Evolutionary conservation across 1,140 invertebrate genomes (phyloP), one percentile per base, ranked within the genome.

Genomic region (Zaprionus taronus): DNA sequence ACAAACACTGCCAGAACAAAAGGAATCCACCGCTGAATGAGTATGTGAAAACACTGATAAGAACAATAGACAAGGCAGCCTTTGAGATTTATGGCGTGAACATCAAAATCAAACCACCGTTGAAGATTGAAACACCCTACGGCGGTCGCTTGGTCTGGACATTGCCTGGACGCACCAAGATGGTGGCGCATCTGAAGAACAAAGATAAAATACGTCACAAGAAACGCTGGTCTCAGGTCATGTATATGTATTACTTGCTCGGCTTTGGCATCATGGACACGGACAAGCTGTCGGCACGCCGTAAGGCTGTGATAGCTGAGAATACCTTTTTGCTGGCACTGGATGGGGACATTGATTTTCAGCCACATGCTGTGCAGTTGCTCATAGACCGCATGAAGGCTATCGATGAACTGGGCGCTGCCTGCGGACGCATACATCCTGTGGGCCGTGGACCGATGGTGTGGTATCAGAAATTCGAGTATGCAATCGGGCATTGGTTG

Each of bases 191-290:
- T 91, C 91, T 98, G 36, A 98, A 98, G 91, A 97, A 98, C 92
- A 98, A 97, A 85, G 94, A 95, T 51, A 97, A 97, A 91, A 98
- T 99, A 70, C 93, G 98, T 57, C 96, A 97, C 87, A 96, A 97
- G 79, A 97, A 97, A 92, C 94, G 96, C 63, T 97, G 96, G 96
- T 96, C 96, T 67, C 96, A 96, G 93, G 97, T 98, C 5, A 98
- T 98, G 97, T 98, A 98, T 93, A 97, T 99, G 96, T 98, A 98
- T 93, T 98, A 98, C 85, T 93, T 98, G 15, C 93, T 98, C 17
- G 97, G 97, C 1, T 96, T 96, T 92, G 94, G 95, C 67, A 94
- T 98, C 15, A 97, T 97, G 96, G 95, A 96, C 78, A 95, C 96
- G 71, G 95, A 96, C 20, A 94, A 96, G 34, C 94, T 95, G 31